phyloP scores from a whole-genome alignment of 2,888 invertebrate species.

The Dolichomitus sp. region DNA sequence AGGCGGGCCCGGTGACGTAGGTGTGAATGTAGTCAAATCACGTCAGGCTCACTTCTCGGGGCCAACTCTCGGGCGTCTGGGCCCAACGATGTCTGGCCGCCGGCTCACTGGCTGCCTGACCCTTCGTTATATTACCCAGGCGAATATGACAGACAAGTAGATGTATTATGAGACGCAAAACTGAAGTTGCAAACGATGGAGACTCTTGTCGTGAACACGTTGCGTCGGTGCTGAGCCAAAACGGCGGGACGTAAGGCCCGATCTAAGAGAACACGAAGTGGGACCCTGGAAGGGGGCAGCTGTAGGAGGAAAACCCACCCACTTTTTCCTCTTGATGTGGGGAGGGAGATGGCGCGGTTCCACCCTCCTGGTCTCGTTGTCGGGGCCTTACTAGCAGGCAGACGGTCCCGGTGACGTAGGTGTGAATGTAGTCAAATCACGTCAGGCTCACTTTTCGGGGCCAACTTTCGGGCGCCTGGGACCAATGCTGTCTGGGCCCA shows the following conservation, averaged over 20 bases:
- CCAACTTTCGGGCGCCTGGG: conserved; percentile 54
- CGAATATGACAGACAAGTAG: not conserved
- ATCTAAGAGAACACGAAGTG: not conserved
- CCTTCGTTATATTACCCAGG: conserved; percentile 29
- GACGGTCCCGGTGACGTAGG: conserved; percentile 77
- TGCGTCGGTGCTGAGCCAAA: conserved; percentile 9
- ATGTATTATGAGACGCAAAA: conserved; percentile 22
- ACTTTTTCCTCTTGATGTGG: too few species aligned
- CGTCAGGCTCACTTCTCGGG: conserved; percentile 78
- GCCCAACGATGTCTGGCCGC: conserved; percentile 21
- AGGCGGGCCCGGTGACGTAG: conserved; percentile 76
- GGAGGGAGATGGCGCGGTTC: too few species aligned
- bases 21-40: conserved; percentile 84
- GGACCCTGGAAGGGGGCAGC: not conserved
- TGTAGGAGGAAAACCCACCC: too few species aligned
- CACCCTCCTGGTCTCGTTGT: too few species aligned
- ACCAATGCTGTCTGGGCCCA: too few species aligned
- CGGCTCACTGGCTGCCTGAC: conserved; percentile 13
- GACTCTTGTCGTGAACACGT: not conserved
- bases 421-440: conserved; percentile 84
- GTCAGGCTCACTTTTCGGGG: conserved; percentile 77
- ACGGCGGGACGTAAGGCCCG: not conserved
- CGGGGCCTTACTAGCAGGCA: too few species aligned
- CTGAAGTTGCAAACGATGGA: conserved; percentile 11
- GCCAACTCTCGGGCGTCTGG: conserved; percentile 56